Evolutionary conservation across 2,888 invertebrate species (phyloP).

Genomic region (Eupithecia dodoneata): DNA sequence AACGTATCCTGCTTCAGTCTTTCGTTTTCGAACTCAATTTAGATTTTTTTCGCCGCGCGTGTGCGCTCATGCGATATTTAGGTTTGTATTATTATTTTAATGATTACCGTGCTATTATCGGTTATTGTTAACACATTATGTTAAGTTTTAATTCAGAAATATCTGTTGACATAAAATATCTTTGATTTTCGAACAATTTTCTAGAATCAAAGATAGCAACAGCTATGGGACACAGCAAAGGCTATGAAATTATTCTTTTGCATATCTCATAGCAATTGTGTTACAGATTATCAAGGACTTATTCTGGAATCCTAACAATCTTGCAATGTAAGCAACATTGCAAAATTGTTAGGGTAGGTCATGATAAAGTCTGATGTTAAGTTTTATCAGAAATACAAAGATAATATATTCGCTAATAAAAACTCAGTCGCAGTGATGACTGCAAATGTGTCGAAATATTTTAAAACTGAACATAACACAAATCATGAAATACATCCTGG

Average conservation of each 20-base stretch:
- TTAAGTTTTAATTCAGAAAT: neutral
- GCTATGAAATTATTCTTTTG: conserved; percentile 14
- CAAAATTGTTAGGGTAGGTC: neutral
- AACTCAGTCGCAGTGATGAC: neutral
- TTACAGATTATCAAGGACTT: neutral
- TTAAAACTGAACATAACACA: too few species aligned
- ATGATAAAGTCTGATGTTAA: neutral
- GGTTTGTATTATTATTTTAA: neutral
- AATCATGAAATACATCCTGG: too few species aligned
- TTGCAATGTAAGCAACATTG: too few species aligned
- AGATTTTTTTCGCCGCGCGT: too few species aligned
- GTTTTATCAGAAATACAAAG: neutral
- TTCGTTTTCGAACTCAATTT: too few species aligned
- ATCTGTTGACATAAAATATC: neutral
- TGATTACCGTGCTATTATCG: neutral
- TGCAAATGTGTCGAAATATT: too few species aligned
- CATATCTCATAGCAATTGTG: neutral
- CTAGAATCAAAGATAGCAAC: too few species aligned
- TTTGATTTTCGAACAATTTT: neutral
- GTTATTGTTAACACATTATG: too few species aligned
- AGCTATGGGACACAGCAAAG: conserved; percentile 13
- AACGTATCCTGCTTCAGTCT: too few species aligned
- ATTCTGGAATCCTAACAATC: neutral
- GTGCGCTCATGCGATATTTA: neutral
- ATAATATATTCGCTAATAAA: neutral